Evolutionary conservation across 2,888 invertebrate species (phyloP).

Genomic region (Himalopsyche anomala): DNA sequence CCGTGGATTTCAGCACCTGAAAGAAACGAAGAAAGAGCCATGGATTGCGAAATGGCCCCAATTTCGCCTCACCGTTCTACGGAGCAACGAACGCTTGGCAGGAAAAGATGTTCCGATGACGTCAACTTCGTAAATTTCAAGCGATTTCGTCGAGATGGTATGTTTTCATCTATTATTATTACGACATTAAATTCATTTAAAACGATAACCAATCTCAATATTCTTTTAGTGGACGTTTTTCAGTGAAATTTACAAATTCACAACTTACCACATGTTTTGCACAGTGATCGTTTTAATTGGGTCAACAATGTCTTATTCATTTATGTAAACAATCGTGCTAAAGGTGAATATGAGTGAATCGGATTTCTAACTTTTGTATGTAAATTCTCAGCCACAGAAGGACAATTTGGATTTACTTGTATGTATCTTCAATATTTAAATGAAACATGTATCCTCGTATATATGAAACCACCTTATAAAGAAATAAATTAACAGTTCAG

Average conservation of each 20-base stretch:
- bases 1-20: slow-evolving; percentile 68
- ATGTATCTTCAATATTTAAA: neutral
- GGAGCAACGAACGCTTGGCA: slow-evolving; percentile 67
- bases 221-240: neutral
- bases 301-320: slow-evolving; percentile 51
- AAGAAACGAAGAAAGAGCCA: slow-evolving; percentile 67
- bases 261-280: neutral
- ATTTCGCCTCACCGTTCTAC: slow-evolving; percentile 66
- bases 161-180: slow-evolving; percentile 65
- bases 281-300: slow-evolving; percentile 45
- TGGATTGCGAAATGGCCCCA: slow-evolving; percentile 74
- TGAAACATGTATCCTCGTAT: neutral
- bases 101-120: slow-evolving; percentile 73
- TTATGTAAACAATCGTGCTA: slow-evolving; percentile 33
- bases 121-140: slow-evolving; percentile 71
- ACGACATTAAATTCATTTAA: neutral
- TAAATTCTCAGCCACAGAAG: neutral
- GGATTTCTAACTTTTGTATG: neutral
- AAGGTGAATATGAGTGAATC: slow-evolving; percentile 40
- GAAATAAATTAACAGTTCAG: neutral
- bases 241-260: neutral
- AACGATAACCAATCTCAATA: neutral
- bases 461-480: slow-evolving; percentile 16
- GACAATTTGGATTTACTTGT: neutral
- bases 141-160: slow-evolving; percentile 73